Conservation (phyloP, 2,797 vertebrate species). For the Meriones psammophilus region DNA sequence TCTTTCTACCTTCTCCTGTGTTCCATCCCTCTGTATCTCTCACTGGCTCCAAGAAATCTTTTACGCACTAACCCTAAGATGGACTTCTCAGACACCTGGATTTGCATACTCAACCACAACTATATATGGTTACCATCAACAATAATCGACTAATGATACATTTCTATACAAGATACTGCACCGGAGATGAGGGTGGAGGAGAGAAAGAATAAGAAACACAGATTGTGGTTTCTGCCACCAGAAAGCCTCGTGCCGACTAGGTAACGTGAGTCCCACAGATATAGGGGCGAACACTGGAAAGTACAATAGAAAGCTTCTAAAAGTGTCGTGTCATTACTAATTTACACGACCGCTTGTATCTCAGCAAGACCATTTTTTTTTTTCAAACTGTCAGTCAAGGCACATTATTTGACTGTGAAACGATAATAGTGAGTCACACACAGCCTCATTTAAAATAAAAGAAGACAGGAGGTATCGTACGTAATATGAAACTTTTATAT, state of each 20-base stretch:
- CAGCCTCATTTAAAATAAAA: conserved; percentile 33
- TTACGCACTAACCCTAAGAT: neutral
- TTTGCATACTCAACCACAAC: neutral
- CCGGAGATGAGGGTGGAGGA: neutral
- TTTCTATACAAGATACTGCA: neutral
- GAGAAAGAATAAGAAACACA: neutral
- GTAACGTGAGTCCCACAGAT: neutral
- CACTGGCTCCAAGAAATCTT: neutral
- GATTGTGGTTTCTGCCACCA: neutral
- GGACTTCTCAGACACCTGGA: neutral
- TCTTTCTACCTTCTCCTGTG: neutral
- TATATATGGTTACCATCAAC: neutral
- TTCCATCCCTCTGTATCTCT: neutral
- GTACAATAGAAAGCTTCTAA: neutral
- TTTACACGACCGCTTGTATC: neutral
- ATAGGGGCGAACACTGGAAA: neutral
- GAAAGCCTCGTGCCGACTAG: neutral
- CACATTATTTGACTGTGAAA: neutral
- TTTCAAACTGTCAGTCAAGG: neutral
- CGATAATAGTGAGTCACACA: neutral
- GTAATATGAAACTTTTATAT: neutral
- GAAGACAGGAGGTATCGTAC: neutral
- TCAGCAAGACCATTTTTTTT: conserved; percentile 2
- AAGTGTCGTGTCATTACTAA: neutral
- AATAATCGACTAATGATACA: neutral